Conservation (phyloP, 2,797 vertebrate genomes). For the Microcaecilia unicolor region DNA sequence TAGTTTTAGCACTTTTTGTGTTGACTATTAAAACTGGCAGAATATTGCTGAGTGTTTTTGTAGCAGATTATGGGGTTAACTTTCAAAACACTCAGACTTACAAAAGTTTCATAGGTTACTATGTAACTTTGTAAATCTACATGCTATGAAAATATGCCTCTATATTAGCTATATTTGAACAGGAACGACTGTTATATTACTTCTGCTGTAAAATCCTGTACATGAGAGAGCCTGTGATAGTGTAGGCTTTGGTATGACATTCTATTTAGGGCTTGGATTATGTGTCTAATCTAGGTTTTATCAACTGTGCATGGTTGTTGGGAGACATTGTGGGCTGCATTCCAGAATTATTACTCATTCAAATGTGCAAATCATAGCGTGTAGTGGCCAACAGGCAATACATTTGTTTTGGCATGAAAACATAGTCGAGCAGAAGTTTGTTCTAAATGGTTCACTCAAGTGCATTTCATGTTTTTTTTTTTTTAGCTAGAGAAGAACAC, state of each 20-base stretch:
- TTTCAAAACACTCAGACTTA: too few species aligned
- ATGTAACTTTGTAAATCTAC: too few species aligned
- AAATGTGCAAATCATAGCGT: background rate
- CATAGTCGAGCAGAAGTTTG: background rate
- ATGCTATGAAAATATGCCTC: too few species aligned
- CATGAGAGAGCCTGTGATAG: background rate
- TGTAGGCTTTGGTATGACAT: background rate
- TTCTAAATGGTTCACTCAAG: background rate
- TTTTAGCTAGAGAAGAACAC: background rate
- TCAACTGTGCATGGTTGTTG: background rate
- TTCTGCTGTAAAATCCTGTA: background rate
- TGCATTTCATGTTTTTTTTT: background rate
- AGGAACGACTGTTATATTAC: background rate
- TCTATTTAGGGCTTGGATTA: background rate
- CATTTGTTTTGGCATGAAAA: background rate
- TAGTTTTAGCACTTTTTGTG: background rate
- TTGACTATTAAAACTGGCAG: too few species aligned
- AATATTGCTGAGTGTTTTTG: too few species aligned
- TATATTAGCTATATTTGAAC: too few species aligned
- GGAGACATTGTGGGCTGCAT: background rate
- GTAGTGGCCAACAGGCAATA: background rate
- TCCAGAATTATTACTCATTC: background rate
- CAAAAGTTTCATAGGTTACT: too few species aligned
- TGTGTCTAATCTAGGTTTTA: constrained; percentile 1
- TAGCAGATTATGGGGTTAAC: too few species aligned